These are phyloP conservation scores for Etheostoma nigrum DNA, from an alignment of 2,797 vertebrate genomes.

Conservation along the genomic window DNA sequence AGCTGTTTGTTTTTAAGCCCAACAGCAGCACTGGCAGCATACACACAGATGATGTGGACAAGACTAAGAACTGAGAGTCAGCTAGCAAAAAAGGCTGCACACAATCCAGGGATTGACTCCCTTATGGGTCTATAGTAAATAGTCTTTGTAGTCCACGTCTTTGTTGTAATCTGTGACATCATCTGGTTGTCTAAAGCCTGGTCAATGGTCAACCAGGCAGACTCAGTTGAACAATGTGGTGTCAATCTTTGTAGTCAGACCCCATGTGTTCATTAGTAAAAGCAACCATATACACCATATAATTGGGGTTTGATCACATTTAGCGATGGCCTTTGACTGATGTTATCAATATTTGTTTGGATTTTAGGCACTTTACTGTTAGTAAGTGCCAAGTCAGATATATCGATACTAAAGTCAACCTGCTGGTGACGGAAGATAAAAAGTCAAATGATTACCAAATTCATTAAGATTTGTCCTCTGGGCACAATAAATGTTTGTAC, in stretches of 20 bases:
- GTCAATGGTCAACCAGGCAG: constrained; percentile 12
- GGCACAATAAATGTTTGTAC: background rate
- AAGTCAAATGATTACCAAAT: background rate
- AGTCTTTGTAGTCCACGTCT: constrained; percentile 41
- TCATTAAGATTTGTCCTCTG: background rate
- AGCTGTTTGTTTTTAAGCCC: constrained; percentile 69
- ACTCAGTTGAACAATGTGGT: constrained; percentile 27
- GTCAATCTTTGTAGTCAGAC: constrained; percentile 16
- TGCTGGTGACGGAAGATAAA: background rate
- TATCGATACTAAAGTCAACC: background rate
- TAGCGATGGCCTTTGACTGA: background rate
- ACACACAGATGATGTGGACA: constrained; percentile 46
- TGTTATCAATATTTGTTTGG: background rate
- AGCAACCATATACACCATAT: background rate
- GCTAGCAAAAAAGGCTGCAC: constrained; percentile 25
- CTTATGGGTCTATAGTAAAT: constrained; percentile 20
- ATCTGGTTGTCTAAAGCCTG: constrained; percentile 40
- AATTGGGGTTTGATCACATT: background rate
- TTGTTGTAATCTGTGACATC: constrained; percentile 60
- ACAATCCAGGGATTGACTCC: constrained; percentile 53
- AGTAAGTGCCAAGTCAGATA: background rate
- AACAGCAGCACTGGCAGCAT: constrained; percentile 43
- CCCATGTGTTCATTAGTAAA: background rate
- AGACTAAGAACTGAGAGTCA: constrained; percentile 45
- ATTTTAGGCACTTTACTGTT: background rate